Evolutionary conservation across 2,797 vertebrate genomes (phyloP).

Genomic region (Nothura maculosa): DNA sequence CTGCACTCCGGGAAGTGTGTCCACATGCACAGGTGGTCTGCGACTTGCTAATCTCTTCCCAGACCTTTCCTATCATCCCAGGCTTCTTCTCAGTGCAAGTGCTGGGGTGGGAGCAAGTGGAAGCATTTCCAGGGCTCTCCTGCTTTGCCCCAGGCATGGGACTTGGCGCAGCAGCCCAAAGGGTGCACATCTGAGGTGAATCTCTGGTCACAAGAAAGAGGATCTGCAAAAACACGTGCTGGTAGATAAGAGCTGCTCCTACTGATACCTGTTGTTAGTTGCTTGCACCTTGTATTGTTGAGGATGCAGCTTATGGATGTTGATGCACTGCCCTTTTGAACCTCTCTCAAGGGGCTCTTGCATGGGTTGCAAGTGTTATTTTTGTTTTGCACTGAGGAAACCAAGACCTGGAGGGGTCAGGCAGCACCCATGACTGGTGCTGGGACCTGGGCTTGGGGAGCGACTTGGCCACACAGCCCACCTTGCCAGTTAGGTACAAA

Average conservation of each 20-base stretch:
- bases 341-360: background rate
- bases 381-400: background rate
- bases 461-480: background rate
- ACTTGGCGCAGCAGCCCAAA: background rate
- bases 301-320: background rate
- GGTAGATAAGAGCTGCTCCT: background rate
- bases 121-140: background rate
- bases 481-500: background rate
- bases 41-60: accelerated
- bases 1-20: accelerated
- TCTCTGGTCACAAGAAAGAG: background rate
- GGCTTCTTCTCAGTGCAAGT: background rate
- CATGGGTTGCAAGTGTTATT: background rate
- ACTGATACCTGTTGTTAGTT: accelerated
- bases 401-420: background rate
- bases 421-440: background rate
- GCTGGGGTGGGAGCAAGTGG: background rate
- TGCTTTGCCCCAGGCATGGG: background rate
- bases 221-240: background rate
- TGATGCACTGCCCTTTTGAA: background rate
- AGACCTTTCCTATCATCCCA: background rate
- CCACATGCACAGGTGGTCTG: background rate
- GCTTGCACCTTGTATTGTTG: background rate
- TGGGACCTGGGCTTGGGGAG: background rate
- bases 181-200: background rate